Conservation (phyloP, 2,113 vertebrate genomes). For the Sisor rabdophorus region DNA sequence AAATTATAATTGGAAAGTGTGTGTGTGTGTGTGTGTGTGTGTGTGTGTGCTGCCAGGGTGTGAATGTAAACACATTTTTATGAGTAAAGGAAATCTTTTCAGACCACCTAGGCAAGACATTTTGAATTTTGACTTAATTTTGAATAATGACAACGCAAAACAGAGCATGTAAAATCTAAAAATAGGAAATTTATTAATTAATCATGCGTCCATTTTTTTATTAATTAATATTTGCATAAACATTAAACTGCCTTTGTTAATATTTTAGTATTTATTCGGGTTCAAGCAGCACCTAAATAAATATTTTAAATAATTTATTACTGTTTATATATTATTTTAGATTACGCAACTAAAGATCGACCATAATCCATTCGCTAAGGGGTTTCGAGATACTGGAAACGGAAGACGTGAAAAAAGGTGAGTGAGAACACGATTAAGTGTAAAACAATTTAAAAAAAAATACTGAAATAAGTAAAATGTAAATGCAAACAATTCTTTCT, state of each 20-base stretch:
- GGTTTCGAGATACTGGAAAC: slow-evolving; percentile 97
- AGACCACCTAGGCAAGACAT: neutral
- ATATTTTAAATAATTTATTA: neutral
- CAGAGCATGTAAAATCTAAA: neutral
- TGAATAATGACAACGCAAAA: neutral
- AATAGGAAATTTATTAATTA: neutral
- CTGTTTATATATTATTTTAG: slow-evolving; percentile 62
- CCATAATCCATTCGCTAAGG: slow-evolving; percentile 98
- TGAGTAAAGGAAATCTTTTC: slow-evolving; percentile 30
- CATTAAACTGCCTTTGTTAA: neutral
- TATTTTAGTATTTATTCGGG: neutral
- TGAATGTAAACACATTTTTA: slow-evolving; percentile 36
- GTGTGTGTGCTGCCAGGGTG: slow-evolving; percentile 46
- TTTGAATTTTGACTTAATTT: neutral
- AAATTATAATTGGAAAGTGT: neutral
- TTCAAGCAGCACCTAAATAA: neutral
- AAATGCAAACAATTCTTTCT: neutral
- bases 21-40: neutral
- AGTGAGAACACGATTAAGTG: slow-evolving; percentile 33
- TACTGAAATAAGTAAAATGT: neutral
- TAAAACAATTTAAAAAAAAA: neutral
- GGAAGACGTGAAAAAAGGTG: slow-evolving; percentile 96
- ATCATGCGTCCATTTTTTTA: neutral
- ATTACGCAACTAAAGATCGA: slow-evolving; percentile 99
- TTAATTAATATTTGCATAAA: neutral